These are phyloP conservation scores for Columbina picui DNA, from an alignment of 2,113 vertebrate species.

Conservation along the genomic window DNA sequence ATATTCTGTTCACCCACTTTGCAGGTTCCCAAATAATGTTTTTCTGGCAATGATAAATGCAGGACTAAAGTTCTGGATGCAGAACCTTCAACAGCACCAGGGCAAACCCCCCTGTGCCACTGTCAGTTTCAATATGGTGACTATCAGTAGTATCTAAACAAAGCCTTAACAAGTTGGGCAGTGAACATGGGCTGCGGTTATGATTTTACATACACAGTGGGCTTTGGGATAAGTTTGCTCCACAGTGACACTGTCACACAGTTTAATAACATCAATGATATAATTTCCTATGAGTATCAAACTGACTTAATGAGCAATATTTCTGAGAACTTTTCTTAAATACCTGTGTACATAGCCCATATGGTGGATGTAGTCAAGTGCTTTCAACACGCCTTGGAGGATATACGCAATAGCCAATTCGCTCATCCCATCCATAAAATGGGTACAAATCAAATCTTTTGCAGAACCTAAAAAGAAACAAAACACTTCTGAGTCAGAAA, in stretches of 20 bases:
- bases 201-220: background rate
- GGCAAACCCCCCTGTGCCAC: background rate
- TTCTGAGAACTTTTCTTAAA: background rate
- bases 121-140: background rate
- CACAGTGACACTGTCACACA: background rate
- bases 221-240: background rate
- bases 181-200: background rate
- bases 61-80: background rate
- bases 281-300: background rate
- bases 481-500: background rate
- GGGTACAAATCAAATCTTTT: conserved; percentile 92
- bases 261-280: background rate
- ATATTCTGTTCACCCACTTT: background rate
- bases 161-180: background rate
- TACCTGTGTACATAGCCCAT: conserved; percentile 99
- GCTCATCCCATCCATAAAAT: conserved; percentile 93
- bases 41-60: background rate
- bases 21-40: background rate
- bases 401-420: conserved; percentile 95
- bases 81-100: background rate
- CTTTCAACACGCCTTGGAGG: conserved; percentile 90
- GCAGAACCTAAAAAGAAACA: conserved; percentile 85
- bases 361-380: conserved; percentile 96
- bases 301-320: background rate
- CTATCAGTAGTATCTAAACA: background rate